Percentiles rank a stretch among this genome's conserved stretches.
Evolutionary conservation across 2,888 invertebrate genomes (phyloP).

Genomic region (Bhutanitis thaidina): DNA sequence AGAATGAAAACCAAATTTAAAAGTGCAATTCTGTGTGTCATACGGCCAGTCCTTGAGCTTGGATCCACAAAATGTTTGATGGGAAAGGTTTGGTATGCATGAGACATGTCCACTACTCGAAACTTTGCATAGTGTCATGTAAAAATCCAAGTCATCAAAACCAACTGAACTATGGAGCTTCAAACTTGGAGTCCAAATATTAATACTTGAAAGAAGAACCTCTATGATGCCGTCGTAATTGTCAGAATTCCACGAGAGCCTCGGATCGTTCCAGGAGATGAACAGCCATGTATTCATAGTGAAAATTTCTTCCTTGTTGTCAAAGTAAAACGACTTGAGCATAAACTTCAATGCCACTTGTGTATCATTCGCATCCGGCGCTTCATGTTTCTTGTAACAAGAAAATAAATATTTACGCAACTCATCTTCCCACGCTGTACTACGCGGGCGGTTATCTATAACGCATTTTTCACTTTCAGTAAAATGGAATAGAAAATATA

Average conservation of each 20-base stretch:
- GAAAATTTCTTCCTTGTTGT: conserved; percentile 32
- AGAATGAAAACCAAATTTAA: conserved; percentile 26
- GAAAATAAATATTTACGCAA: conserved; percentile 1
- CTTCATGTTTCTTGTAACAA: not conserved
- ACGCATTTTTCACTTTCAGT: conserved; percentile 8
- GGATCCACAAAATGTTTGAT: conserved; percentile 27
- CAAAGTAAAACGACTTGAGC: conserved; percentile 36
- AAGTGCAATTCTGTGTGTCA: conserved; percentile 36
- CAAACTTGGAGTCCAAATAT: conserved; percentile 30
- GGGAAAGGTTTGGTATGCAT: conserved; percentile 20
- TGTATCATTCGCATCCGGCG: conserved; percentile 16
- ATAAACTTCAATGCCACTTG: conserved; percentile 27
- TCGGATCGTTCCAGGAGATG: conserved; percentile 29
- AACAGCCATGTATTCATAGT: conserved; percentile 26
- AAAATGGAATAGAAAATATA: not conserved
- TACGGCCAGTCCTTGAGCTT: conserved; percentile 44
- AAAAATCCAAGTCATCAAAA: conserved; percentile 10
- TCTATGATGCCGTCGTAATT: conserved; percentile 26
- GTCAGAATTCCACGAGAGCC: conserved; percentile 30
- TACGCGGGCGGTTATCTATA: conserved; percentile 6
- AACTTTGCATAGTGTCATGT: conserved; percentile 26
- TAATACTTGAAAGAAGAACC: conserved; percentile 7
- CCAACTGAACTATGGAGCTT: conserved; percentile 29
- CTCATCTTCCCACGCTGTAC: conserved; percentile 13
- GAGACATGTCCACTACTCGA: conserved; percentile 25